Conservation (phyloP, 2,113 vertebrate species). For the Pollimyrus isidori region DNA sequence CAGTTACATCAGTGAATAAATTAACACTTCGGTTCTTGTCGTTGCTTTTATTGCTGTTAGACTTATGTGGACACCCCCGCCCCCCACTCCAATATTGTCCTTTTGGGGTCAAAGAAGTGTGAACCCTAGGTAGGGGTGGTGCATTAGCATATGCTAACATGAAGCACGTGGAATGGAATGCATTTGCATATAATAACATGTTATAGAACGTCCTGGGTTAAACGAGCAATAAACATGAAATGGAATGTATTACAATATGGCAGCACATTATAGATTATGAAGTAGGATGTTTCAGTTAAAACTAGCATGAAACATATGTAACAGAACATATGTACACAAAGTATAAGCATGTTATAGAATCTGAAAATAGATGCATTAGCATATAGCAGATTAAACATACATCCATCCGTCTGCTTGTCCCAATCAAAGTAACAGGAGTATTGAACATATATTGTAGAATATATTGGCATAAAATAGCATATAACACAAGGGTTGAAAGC, state of each 20-base stretch:
- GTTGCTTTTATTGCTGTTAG: background rate
- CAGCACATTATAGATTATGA: background rate
- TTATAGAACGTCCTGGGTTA: background rate
- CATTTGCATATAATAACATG: background rate
- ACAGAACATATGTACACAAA: background rate
- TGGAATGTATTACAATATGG: background rate
- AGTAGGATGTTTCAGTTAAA: background rate
- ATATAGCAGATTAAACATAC: background rate
- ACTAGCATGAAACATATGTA: background rate
- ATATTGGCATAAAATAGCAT: background rate
- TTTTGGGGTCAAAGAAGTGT: background rate
- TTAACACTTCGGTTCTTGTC: background rate
- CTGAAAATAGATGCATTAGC: background rate
- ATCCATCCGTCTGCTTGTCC: background rate
- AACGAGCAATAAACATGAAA: background rate
- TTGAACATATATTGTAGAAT: background rate
- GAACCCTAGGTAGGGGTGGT: background rate
- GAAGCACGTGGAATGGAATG: background rate
- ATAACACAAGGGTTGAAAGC: background rate
- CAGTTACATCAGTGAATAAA: background rate
- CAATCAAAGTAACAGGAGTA: background rate
- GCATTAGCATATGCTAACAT: background rate
- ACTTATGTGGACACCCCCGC: background rate
- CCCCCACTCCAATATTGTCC: background rate
- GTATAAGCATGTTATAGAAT: background rate